These are phyloP conservation scores for Lobophora halterata DNA, from an alignment of 2,888 invertebrate genomes.

Conservation along the genomic window DNA sequence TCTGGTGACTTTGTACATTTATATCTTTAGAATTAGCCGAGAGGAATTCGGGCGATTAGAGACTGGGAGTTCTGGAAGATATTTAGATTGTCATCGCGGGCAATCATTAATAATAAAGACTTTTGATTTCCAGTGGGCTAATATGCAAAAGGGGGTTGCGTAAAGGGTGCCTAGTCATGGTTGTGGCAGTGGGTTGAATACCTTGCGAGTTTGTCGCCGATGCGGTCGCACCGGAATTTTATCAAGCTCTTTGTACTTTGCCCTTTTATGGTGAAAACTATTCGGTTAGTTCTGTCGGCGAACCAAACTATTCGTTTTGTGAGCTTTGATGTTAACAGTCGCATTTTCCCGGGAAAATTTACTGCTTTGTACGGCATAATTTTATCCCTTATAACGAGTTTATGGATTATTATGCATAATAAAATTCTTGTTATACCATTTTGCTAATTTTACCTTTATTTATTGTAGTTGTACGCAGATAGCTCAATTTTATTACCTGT, in stretches of 20 bases:
- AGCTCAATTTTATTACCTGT: background rate
- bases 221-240: constrained; percentile 76
- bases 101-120: constrained; percentile 78
- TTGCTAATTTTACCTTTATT: too few species aligned
- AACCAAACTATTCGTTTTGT: constrained; percentile 64
- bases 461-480: too few species aligned
- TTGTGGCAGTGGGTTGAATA: constrained; percentile 67
- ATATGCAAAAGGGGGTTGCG: constrained; percentile 70
- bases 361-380: constrained; percentile 23
- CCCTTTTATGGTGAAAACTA: constrained; percentile 72
- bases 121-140: constrained; percentile 78
- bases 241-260: constrained; percentile 76
- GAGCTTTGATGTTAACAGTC: constrained; percentile 57
- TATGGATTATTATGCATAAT: too few species aligned
- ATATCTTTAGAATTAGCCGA: constrained; percentile 57
- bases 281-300: constrained; percentile 67
- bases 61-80: constrained; percentile 59
- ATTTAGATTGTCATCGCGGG: constrained; percentile 76
- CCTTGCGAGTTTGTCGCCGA: constrained; percentile 75
- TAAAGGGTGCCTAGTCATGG: constrained; percentile 70
- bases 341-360: constrained; percentile 25
- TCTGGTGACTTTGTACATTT: constrained; percentile 73
- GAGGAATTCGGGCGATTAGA: constrained; percentile 65
- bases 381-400: constrained; percentile 5
- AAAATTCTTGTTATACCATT: too few species aligned